Conservation (phyloP, 2,113 vertebrate species). For the Oreochromis aureus region DNA sequence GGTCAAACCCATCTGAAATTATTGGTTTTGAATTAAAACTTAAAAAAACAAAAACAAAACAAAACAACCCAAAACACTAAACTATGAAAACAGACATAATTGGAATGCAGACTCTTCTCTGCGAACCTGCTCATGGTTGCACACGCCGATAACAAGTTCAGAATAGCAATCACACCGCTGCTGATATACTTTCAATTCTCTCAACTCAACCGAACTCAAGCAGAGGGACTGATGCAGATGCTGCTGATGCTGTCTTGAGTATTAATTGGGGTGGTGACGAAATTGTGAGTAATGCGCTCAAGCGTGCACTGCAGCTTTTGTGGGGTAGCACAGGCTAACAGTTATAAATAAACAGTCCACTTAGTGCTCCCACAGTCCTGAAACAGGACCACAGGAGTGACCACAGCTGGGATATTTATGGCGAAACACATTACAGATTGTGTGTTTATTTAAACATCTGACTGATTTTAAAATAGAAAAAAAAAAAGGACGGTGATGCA, state of each 20-base stretch:
- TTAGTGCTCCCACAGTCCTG: slow-evolving; percentile 12
- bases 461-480: background rate
- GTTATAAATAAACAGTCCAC: slow-evolving; percentile 44
- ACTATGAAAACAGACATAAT: background rate
- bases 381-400: slow-evolving; percentile 44
- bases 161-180: background rate
- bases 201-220: background rate
- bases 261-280: slow-evolving; percentile 55
- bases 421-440: slow-evolving; percentile 1
- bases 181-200: slow-evolving; percentile 5
- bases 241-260: slow-evolving; percentile 9
- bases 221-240: slow-evolving; percentile 28
- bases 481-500: background rate
- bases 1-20: background rate
- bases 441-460: slow-evolving; percentile 12
- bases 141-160: background rate
- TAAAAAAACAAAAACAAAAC: fast-evolving
- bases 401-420: slow-evolving; percentile 38
- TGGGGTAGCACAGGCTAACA: background rate
- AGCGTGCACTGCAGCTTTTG: background rate
- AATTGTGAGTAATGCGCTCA: slow-evolving; percentile 37
- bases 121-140: slow-evolving; percentile 3
- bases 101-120: background rate
- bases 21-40: background rate
- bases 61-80: background rate